A percentile compares a stretch with the other conserved stretches of the same genome.
Evolutionary conservation across 2,888 invertebrate genomes (phyloP).

Genomic region (Zele albiditarsus): DNA sequence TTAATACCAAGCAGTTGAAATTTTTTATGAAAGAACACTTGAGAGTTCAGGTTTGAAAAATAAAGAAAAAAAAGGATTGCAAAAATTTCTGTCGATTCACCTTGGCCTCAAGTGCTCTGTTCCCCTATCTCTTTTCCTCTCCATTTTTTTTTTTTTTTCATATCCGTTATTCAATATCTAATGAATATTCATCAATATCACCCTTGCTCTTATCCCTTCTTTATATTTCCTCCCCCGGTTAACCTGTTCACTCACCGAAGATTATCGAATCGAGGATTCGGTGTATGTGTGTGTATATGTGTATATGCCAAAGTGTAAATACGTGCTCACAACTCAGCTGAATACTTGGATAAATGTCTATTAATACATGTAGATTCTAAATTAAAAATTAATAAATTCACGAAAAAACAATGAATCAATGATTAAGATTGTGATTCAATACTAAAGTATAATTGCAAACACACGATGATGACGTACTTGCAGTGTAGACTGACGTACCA

Average conservation of each 20-base stretch:
- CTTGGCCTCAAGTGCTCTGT: slow-evolving; percentile 29
- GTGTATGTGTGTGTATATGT: background rate
- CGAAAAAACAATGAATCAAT: background rate
- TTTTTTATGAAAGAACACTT: background rate
- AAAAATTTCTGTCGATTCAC: slow-evolving; percentile 32
- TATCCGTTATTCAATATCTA: slow-evolving; percentile 1
- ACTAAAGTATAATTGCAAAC: background rate
- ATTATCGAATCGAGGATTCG: slow-evolving; percentile 4
- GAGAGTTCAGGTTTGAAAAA: background rate
- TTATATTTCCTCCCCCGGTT: slow-evolving; percentile 5
- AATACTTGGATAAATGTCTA: background rate
- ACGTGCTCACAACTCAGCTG: background rate
- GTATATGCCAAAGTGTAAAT: background rate
- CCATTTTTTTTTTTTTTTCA: background rate
- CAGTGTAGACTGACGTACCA: slow-evolving; percentile 10
- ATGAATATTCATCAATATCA: slow-evolving; percentile 37
- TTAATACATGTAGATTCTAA: background rate
- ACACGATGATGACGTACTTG: slow-evolving; percentile 12
- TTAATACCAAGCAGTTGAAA: background rate
- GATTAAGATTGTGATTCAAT: background rate
- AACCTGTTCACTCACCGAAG: slow-evolving; percentile 33
- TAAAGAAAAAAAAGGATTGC: background rate
- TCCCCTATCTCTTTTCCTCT: background rate
- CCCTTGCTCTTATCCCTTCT: background rate
- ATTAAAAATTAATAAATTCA: slow-evolving; percentile 2